phyloP scores from a whole-genome alignment of 2,113 vertebrate species.

The Platysteira castanea region DNA sequence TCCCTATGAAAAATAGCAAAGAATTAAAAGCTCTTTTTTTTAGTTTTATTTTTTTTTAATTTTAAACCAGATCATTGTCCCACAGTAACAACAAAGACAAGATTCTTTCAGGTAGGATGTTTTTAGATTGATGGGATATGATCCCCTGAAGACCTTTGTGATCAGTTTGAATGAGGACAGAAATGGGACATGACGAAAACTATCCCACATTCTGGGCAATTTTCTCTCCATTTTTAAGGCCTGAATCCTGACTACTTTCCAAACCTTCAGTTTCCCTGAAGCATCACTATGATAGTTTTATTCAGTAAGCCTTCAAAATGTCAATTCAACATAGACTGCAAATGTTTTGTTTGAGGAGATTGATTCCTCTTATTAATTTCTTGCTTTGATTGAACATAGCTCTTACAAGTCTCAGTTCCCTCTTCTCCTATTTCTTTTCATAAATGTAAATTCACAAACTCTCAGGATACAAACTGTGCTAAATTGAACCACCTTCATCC shows the following conservation, averaged over 20 bases:
- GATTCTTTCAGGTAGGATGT: neutral
- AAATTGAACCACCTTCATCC: neutral
- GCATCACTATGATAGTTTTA: neutral
- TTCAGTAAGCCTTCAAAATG: neutral
- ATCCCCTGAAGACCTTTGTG: neutral
- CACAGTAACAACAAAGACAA: neutral
- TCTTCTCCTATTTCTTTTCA: neutral
- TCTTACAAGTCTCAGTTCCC: neutral
- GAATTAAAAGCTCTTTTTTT: neutral
- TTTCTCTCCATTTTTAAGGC: neutral
- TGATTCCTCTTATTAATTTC: neutral
- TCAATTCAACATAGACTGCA: neutral
- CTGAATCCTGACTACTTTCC: neutral
- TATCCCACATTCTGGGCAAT: neutral
- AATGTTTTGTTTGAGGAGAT: neutral
- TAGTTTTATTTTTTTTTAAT: neutral
- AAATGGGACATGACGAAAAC: neutral
- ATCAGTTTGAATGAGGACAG: neutral
- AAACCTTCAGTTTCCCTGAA: neutral
- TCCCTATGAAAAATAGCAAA: neutral
- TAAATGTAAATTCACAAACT: neutral
- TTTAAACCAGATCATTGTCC: neutral
- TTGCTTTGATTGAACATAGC: neutral
- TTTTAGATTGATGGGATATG: neutral
- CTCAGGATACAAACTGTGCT: neutral